Evolutionary conservation across 2,113 vertebrate genomes (phyloP).

Genomic region (Cricetomys ansorgei): DNA sequence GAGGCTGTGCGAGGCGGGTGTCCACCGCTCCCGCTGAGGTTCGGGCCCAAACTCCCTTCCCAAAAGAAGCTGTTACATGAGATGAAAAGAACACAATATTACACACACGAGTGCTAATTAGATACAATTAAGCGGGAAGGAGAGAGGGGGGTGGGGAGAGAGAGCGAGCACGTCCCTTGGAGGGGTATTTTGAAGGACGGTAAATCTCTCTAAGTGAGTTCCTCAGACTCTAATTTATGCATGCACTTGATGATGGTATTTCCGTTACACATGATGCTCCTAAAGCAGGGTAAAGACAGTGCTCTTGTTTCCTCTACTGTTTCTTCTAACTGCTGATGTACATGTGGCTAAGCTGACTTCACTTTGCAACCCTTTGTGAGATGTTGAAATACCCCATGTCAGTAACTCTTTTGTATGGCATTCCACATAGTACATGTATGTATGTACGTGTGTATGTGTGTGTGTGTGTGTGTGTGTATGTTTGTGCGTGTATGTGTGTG

Average conservation of each 20-base stretch:
- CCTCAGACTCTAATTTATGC: not conserved
- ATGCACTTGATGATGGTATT: not conserved
- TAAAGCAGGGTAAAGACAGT: rapidly evolving
- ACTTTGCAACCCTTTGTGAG: not conserved
- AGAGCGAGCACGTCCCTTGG: not conserved
- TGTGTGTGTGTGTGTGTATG: too few relatives aligned
- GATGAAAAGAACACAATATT: too few relatives aligned
- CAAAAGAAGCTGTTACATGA: too few relatives aligned
- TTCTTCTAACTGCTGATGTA: not conserved
- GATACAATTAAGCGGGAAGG: not conserved
- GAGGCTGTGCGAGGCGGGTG: rapidly evolving
- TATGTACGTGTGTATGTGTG: too few relatives aligned
- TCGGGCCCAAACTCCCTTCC: not conserved
- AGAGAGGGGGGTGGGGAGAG: not conserved
- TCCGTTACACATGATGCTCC: not conserved
- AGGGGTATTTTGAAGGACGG: not conserved
- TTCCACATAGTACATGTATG: not conserved
- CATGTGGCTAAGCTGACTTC: not conserved
- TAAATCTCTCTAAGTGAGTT: not conserved
- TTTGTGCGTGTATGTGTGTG: too few relatives aligned
- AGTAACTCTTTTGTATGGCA: not conserved
- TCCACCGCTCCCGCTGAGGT: rapidly evolving
- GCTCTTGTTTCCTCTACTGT: not conserved
- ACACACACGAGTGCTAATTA: not conserved
- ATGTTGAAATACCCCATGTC: not conserved